A percentile compares a stretch with the other conserved stretches of the same genome.
Conservation (phyloP, 2,888 invertebrate species). For the Leptinotarsa rubiginosa region DNA sequence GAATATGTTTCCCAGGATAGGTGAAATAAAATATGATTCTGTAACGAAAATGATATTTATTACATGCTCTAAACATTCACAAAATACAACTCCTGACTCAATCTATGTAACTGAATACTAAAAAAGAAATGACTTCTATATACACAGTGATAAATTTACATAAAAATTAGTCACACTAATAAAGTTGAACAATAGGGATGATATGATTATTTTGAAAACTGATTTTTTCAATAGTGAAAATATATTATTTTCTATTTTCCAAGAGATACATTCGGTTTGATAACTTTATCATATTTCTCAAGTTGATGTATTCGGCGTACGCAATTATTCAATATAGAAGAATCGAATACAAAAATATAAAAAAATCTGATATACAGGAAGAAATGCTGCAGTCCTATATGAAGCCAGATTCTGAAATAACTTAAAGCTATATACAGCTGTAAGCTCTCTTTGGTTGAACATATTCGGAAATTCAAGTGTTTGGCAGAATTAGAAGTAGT, state of each 20-base stretch:
- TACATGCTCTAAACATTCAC: conserved; percentile 31
- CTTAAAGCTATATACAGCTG: conserved; percentile 66
- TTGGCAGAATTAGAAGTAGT: conserved; percentile 30
- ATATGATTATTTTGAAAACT: neutral
- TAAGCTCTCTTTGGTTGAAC: conserved; percentile 64
- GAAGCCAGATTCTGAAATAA: conserved; percentile 56
- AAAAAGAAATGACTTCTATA: conserved; percentile 26
- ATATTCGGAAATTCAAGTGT: conserved; percentile 28
- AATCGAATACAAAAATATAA: neutral
- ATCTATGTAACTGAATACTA: conserved; percentile 19
- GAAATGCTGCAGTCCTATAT: conserved; percentile 55
- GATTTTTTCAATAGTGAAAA: neutral
- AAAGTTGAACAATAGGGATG: conserved; percentile 15
- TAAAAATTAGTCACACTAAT: neutral
- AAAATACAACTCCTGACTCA: conserved; percentile 33
- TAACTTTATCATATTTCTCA: too few relatives aligned
- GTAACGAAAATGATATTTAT: conserved; percentile 26
- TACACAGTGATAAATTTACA: conserved; percentile 32
- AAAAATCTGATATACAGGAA: conserved; percentile 26
- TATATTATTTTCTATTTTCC: neutral
- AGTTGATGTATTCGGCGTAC: too few relatives aligned
- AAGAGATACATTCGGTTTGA: too few relatives aligned
- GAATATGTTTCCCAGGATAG: neutral
- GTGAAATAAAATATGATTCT: neutral
- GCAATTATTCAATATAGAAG: neutral